Conservation (phyloP, 2,113 vertebrate species). For the Phalacrocorax aristotelis region DNA sequence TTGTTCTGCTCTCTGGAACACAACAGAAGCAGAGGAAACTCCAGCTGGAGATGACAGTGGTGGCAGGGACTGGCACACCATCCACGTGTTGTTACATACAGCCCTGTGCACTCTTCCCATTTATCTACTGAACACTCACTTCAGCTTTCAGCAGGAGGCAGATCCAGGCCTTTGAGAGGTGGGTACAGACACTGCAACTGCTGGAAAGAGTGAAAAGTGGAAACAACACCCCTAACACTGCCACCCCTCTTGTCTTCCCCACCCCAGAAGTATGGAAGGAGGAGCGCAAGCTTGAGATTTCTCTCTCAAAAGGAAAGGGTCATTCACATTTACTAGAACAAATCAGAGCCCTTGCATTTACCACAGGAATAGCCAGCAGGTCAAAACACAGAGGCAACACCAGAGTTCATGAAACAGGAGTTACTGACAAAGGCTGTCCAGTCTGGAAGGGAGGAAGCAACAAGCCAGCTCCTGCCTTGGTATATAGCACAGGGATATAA, state of each 20-base stretch:
- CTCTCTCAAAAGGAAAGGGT: neutral
- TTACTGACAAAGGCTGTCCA: neutral
- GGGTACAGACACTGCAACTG: neutral
- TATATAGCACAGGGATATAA: neutral
- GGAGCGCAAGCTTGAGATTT: neutral
- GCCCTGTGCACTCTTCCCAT: neutral
- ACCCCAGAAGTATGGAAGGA: neutral
- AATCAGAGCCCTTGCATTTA: neutral
- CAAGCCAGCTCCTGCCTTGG: neutral
- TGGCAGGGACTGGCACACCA: no score
- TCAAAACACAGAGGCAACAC: neutral
- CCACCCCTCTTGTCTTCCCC: neutral
- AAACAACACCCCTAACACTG: neutral
- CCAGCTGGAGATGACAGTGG: neutral
- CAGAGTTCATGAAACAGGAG: neutral
- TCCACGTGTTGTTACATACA: rapidly evolving
- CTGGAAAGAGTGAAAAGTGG: neutral
- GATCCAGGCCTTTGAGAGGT: neutral
- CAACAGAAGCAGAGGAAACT: neutral
- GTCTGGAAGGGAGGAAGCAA: neutral
- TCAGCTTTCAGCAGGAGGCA: neutral
- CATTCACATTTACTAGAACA: neutral
- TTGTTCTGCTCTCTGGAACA: neutral
- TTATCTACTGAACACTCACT: neutral
- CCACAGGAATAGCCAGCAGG: neutral